These are phyloP conservation scores for Coremacera marginata DNA, from an alignment of 2,888 invertebrate genomes.

Conservation along the genomic window DNA sequence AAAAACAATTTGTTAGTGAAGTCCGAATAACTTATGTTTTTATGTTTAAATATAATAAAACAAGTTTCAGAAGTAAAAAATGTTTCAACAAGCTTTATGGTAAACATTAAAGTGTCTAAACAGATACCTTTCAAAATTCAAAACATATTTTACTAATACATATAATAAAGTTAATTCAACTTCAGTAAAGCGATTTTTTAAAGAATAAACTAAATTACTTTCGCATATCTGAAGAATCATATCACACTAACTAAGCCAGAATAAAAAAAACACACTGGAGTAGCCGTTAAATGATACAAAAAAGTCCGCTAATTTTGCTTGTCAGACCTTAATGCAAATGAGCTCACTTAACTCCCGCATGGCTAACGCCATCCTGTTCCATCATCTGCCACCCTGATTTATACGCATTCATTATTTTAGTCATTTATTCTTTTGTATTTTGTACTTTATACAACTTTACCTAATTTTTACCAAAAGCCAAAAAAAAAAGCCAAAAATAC, in stretches of 20 bases:
- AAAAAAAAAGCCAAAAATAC: neutral
- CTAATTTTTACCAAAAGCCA: slow-evolving; percentile 30
- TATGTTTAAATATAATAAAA: neutral
- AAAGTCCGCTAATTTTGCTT: slow-evolving; percentile 33
- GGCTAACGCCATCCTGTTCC: neutral
- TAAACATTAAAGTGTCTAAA: no score
- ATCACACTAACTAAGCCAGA: neutral
- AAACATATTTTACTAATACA: no score
- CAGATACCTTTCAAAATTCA: no score
- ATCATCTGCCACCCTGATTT: slow-evolving; percentile 34
- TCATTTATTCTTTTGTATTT: slow-evolving; percentile 40
- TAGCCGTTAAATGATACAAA: neutral
- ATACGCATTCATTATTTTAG: slow-evolving; percentile 41
- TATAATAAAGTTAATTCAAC: no score
- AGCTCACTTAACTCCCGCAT: slow-evolving; percentile 22
- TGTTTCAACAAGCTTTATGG: no score
- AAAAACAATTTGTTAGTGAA: slow-evolving; percentile 18
- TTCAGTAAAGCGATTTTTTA: no score
- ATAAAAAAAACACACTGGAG: neutral
- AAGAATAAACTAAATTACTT: neutral
- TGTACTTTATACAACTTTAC: slow-evolving; percentile 40
- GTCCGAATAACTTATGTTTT: neutral
- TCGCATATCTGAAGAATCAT: neutral
- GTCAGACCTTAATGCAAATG: slow-evolving; percentile 33
- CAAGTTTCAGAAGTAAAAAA: no score